phyloP scores from a whole-genome alignment of 2,113 vertebrate genomes.

The Hydropotes inermis region DNA sequence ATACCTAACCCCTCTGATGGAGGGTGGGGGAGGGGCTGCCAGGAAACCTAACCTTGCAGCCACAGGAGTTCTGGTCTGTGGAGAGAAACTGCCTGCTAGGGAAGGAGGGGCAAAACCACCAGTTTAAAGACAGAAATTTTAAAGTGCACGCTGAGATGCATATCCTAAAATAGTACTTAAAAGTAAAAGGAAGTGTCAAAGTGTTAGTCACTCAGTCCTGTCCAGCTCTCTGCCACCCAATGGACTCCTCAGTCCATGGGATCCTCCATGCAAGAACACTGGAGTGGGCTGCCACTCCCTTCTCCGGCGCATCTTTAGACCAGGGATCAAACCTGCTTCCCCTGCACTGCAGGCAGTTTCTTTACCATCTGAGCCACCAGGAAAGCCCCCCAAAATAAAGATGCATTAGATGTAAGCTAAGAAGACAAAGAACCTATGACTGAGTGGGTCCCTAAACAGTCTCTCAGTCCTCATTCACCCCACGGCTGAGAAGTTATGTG shows the following conservation, averaged over 20 bases:
- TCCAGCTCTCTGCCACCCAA: background rate
- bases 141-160: background rate
- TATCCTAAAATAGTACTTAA: background rate
- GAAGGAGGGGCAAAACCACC: background rate
- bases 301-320: fast-evolving
- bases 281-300: background rate
- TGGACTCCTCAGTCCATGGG: background rate
- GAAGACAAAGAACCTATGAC: background rate
- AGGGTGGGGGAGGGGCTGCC: background rate
- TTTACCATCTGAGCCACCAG: background rate
- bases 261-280: background rate
- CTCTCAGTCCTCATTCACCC: background rate
- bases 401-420: background rate
- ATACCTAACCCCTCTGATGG: background rate
- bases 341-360: background rate
- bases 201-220: background rate
- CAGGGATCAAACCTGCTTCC: background rate
- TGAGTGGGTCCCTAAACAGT: background rate
- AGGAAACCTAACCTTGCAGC: background rate
- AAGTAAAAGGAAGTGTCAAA: background rate
- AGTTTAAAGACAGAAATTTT: background rate
- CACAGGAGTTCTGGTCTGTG: background rate
- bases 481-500: background rate
- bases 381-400: background rate
- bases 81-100: background rate